Percentiles rank a stretch among this genome's conserved stretches.
Evolutionary conservation across 2,113 vertebrate species (phyloP).

Genomic region (Chelonoidis abingdonii): DNA sequence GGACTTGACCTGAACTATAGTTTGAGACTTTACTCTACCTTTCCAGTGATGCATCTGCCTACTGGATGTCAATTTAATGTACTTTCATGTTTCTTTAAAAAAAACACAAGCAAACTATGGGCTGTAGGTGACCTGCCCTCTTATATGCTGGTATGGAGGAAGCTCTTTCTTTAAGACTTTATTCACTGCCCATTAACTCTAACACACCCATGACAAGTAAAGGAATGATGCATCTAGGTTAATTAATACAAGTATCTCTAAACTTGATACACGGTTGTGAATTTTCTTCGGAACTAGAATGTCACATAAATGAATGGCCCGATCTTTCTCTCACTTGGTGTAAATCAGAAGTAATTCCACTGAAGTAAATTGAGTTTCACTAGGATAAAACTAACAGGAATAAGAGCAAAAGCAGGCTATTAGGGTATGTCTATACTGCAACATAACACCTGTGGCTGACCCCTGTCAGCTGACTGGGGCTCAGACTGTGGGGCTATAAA

Average conservation of each 20-base stretch:
- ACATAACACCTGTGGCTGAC: not conserved
- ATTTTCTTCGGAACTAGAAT: not conserved
- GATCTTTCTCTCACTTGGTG: not conserved
- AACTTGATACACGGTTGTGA: not conserved
- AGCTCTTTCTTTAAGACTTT: not conserved
- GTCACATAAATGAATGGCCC: rapidly evolving
- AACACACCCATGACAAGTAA: not conserved
- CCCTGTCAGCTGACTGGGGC: no score
- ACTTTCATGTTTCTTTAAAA: not conserved
- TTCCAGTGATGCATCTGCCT: not conserved
- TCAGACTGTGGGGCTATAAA: no score
- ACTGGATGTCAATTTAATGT: not conserved
- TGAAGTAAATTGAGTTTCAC: not conserved
- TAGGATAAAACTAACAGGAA: not conserved
- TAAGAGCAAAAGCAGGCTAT: not conserved
- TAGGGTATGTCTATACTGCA: not conserved
- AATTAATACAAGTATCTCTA: not conserved
- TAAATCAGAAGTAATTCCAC: not conserved
- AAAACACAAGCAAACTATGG: no score
- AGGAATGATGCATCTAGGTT: not conserved
- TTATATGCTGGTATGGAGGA: not conserved
- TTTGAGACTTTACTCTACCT: not conserved
- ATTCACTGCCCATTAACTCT: rapidly evolving
- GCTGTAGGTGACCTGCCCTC: not conserved
- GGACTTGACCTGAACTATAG: not conserved